Percentiles rank a stretch among this genome's conserved stretches.
phyloP scores from a whole-genome alignment of 2,113 vertebrate species.

The Notothenia coriiceps region DNA sequence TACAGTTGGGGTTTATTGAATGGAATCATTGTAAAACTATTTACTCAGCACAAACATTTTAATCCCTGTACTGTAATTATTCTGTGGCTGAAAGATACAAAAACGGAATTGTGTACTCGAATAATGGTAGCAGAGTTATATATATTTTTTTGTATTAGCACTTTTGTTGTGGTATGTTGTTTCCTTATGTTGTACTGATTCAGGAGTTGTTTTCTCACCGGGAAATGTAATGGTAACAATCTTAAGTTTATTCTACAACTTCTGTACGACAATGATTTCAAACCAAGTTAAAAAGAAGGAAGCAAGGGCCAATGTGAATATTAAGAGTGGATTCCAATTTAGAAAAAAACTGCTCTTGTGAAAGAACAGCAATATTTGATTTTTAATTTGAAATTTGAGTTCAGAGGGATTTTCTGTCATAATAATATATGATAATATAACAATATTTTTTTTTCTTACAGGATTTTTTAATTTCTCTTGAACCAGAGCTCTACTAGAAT shows the following conservation, averaged over 20 bases:
- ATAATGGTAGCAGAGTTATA: background rate
- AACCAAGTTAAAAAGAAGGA: background rate
- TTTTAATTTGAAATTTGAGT: background rate
- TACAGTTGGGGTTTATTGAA: background rate
- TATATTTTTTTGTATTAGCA: conserved; percentile 3
- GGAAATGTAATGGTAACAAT: background rate
- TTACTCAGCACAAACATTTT: conserved; percentile 15
- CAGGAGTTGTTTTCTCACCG: conserved; percentile 2
- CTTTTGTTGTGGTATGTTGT: conserved; percentile 31
- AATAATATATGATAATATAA: too few species aligned
- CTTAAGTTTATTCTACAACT: conserved; percentile 11
- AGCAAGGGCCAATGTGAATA: conserved; percentile 5
- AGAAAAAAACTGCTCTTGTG: background rate
- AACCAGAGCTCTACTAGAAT: background rate
- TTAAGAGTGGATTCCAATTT: background rate
- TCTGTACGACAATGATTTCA: background rate
- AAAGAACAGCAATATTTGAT: conserved; percentile 1
- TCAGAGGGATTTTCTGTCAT: background rate
- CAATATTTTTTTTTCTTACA: background rate
- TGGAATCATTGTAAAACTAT: background rate
- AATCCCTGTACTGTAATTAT: conserved; percentile 35
- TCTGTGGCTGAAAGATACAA: conserved; percentile 20
- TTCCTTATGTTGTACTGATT: conserved; percentile 24
- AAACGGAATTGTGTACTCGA: conserved; percentile 12
- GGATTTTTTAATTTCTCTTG: background rate